A percentile compares a stretch with the other conserved stretches of the same genome.
Conservation (phyloP, 2,888 invertebrate genomes). For the Didymodactylos carnosus region DNA sequence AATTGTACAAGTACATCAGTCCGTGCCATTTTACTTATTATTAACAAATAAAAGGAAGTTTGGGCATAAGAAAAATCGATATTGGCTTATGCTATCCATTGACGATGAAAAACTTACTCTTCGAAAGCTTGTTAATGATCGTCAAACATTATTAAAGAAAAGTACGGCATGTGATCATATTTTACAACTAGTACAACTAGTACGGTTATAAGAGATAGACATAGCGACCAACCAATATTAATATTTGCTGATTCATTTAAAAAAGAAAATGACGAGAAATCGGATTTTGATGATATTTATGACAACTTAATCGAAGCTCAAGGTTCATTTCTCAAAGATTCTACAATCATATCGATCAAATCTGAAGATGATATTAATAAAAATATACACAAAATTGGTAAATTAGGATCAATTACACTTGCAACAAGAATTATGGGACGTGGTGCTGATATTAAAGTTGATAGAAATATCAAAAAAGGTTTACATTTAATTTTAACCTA, state of each 20-base stretch:
- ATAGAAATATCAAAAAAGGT: background rate
- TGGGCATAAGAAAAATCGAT: too few species aligned
- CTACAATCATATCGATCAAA: background rate
- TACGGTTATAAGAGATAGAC: too few species aligned
- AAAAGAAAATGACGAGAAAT: background rate
- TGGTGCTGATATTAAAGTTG: background rate
- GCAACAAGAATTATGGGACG: background rate
- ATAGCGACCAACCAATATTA: background rate
- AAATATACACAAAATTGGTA: background rate
- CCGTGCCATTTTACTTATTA: too few species aligned
- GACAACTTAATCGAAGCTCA: background rate
- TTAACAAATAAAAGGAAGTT: too few species aligned
- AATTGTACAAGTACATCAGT: too few species aligned
- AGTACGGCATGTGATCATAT: too few species aligned
- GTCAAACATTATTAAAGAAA: too few species aligned
- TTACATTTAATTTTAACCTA: background rate
- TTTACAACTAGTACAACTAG: too few species aligned
- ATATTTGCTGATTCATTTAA: background rate
- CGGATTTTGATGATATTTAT: background rate
- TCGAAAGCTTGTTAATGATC: too few species aligned
- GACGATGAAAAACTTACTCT: too few species aligned
- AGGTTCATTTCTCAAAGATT: background rate
- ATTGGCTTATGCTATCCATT: too few species aligned
- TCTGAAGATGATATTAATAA: background rate
- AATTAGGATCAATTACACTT: background rate